Evolutionary conservation across 2,797 vertebrate species (phyloP), one percentile per base, ranked within the genome.

Genomic region (Telmatherina bonti): DNA sequence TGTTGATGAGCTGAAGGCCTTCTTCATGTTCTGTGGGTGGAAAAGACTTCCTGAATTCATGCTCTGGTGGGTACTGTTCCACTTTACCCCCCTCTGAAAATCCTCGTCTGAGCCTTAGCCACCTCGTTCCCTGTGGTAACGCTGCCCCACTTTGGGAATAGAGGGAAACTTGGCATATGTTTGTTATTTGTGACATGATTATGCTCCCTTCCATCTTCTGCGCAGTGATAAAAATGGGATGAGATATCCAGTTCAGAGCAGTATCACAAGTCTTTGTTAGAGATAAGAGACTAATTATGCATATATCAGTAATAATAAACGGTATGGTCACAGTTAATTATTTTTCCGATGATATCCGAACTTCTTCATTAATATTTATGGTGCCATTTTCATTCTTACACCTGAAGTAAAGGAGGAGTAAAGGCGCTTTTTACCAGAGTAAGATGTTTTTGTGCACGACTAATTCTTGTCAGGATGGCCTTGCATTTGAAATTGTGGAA

Each of bases 1-100:
- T 99, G 98, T 96, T 99, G 97, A 99, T 95, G 92, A 94, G 94
- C 94, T 93, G 91, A 93, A 94, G 94, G 88, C 94, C 94, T 93
- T 88, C 69, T 95, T 96, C 92, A 94, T 93, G 94, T 94, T 95
- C 92, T 92, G 93, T 93, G 93, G 93, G 93, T 93, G 93, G 94
- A 94, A 93, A 93, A 92, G 94, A 95, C 89, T 93, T 95, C 94
- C 83, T 88, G 91, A 93, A 93, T 94, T 94, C 93, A 90, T 92
- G 91, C 94, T 95, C 95, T 92, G 97, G 97, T 99, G 95, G 1
- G 96, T 97, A 82, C 61, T 41, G 59, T n/a, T 76, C 72, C 72
- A 53, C 47, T 74, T 52, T 72, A 57, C 70, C 53, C 59, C 38
- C 30, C 56, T 47, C 55, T 57, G 49, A 47, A 74, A 79, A 83